Evolutionary conservation across 2,113 vertebrate species (phyloP), one percentile per base, ranked within the genome.

Genomic region (Pterocles gutturalis): DNA sequence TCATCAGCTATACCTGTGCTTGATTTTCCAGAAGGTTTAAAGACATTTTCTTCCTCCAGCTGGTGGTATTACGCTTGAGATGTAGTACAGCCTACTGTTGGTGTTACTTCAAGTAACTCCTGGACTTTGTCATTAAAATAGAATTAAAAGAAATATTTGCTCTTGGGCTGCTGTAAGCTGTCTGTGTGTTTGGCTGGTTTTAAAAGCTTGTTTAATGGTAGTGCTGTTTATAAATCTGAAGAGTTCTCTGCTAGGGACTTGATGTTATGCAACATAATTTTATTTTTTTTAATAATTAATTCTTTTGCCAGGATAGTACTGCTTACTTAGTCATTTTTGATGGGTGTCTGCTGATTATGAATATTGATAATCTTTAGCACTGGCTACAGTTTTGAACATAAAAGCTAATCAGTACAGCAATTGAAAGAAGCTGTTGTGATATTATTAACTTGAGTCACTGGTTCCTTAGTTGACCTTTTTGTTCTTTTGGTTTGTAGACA

Each of bases 401-500:
- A 86, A 66, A 89, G 25, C 46, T 81, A 12, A 89, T 84, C 72
- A 57, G 36, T 90, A 46, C 8, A 49, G 55, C n/a, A 65, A n/a
- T 36, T 94, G 41, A 79, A 83, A 60, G 61, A 60, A 93, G 57
- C 41, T 93, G 29, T 69, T 91, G 10, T 61, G 29, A 9, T 77
- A 16, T 28, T 26, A 9, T 58, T 45, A 31, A 62, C 48, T 61
- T 8, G 51, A 69, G 36, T 41, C 13, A 24, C 22, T 29, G 28
- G 16, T 65, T 87, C 43, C 49, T 93, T 73, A 87, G 41, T 88
- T 90, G 79, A 95, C 61, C 20, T 76, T 3, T 64, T 48, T 93
- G 71, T 89, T 77, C 89, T 46, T 89, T 61, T 95, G 58, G 29
- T 54, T 92, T 94, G 36, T 95, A 99, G 99, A 99, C 99, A 2